Percentiles rank a stretch among this genome's conserved stretches.
Evolutionary conservation across 2,888 invertebrate species (phyloP).

Genomic region (Sesamia inferens): DNA sequence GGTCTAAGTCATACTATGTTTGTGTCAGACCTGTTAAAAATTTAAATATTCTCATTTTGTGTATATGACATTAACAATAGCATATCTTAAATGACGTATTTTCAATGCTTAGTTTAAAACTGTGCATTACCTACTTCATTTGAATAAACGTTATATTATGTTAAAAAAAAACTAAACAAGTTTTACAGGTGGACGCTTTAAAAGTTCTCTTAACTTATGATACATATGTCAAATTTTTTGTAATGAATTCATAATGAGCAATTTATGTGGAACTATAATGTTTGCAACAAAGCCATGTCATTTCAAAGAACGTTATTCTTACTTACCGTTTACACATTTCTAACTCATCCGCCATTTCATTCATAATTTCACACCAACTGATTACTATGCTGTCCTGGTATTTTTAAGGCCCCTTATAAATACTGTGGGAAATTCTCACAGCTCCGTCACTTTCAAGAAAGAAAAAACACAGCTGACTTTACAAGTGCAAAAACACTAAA

Average conservation of each 20-base stretch:
- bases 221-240: conserved; percentile 12
- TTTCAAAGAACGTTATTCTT: conserved; percentile 7
- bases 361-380: conserved; percentile 35
- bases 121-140: conserved; percentile 29
- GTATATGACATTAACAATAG: conserved; percentile 9
- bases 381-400: conserved; percentile 40
- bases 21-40: conserved; percentile 9
- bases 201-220: conserved; percentile 5
- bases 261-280: conserved; percentile 18
- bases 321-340: background rate
- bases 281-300: conserved; percentile 9
- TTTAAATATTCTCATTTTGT: conserved; percentile 14
- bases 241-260: conserved; percentile 13
- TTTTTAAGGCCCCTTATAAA: conserved; percentile 13
- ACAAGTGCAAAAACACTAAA: background rate
- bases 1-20: conserved; percentile 22
- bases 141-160: conserved; percentile 38
- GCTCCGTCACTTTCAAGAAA: conserved; percentile 4
- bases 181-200: conserved; percentile 13
- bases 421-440: background rate
- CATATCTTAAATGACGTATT: conserved; percentile 20
- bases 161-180: conserved; percentile 18
- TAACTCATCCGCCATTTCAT: conserved; percentile 27
- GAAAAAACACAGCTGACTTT: background rate
- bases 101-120: conserved; percentile 17